Conservation (phyloP, 2,797 vertebrate species). For the Enteromius mattozi region DNA sequence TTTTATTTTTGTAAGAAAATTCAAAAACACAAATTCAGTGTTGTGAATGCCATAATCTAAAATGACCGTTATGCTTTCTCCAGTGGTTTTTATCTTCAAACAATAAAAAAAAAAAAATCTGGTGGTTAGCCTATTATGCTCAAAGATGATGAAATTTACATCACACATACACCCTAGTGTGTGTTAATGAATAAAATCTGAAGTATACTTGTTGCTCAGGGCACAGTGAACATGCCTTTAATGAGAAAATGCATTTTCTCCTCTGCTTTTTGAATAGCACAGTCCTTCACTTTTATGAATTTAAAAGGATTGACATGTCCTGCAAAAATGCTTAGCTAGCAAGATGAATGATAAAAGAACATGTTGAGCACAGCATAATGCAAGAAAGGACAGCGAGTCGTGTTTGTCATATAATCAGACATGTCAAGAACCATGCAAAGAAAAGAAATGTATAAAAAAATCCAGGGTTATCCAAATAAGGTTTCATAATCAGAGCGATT, state of each 20-base stretch:
- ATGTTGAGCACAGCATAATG: constrained; percentile 11
- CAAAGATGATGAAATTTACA: too few species aligned
- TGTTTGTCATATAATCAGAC: constrained; percentile 30
- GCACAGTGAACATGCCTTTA: background rate
- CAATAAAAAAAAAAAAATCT: background rate
- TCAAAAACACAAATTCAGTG: too few species aligned
- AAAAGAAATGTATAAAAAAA: background rate
- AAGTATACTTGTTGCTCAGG: background rate
- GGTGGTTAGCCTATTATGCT: background rate
- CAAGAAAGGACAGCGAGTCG: background rate
- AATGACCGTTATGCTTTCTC: background rate
- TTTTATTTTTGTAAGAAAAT: too few species aligned
- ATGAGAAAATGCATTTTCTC: background rate
- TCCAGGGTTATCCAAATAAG: background rate
- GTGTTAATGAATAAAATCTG: background rate
- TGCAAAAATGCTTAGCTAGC: constrained; percentile 20
- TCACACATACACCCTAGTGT: background rate
- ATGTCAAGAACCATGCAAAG: constrained; percentile 13
- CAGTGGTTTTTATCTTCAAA: background rate
- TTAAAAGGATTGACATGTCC: background rate
- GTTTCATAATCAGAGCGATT: background rate
- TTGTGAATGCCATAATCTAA: background rate
- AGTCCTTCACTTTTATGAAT: background rate
- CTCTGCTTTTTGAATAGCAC: background rate
- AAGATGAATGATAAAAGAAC: constrained; percentile 29